Conservation (phyloP, 2,113 vertebrate species). For the Pelecanoides urinatrix region DNA sequence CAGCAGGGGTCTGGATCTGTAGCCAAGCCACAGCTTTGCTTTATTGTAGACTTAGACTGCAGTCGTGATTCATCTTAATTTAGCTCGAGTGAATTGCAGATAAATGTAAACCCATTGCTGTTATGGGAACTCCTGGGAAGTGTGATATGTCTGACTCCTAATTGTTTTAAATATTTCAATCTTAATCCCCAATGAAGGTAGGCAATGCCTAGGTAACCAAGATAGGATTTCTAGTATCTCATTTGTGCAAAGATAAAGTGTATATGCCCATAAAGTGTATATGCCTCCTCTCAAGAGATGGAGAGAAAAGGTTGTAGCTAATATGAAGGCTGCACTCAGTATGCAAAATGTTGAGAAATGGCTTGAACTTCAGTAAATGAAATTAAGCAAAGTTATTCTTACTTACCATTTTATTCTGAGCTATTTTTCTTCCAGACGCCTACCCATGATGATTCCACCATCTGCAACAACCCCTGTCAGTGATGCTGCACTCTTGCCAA, state of each 20-base stretch:
- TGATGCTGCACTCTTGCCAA: slow-evolving; percentile 77
- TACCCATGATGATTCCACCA: slow-evolving; percentile 76
- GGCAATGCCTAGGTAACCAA: not conserved
- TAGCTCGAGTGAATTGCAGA: not conserved
- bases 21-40: not conserved
- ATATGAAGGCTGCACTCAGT: not conserved
- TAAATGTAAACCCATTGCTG: not conserved
- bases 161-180: not conserved
- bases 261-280: not conserved
- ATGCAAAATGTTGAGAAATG: not conserved
- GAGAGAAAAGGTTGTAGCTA: not conserved
- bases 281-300: not conserved
- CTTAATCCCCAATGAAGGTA: not conserved
- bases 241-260: not conserved
- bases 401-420: not conserved
- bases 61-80: not conserved
- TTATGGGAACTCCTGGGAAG: not conserved
- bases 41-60: not conserved
- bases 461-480: slow-evolving; percentile 78
- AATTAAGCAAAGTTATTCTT: not conserved
- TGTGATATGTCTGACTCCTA: not conserved
- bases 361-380: not conserved
- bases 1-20: not conserved
- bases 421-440: not conserved
- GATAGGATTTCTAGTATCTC: not conserved